Evolutionary conservation across 2,888 invertebrate genomes (phyloP).

Genomic region (Exocentrus adspersus): DNA sequence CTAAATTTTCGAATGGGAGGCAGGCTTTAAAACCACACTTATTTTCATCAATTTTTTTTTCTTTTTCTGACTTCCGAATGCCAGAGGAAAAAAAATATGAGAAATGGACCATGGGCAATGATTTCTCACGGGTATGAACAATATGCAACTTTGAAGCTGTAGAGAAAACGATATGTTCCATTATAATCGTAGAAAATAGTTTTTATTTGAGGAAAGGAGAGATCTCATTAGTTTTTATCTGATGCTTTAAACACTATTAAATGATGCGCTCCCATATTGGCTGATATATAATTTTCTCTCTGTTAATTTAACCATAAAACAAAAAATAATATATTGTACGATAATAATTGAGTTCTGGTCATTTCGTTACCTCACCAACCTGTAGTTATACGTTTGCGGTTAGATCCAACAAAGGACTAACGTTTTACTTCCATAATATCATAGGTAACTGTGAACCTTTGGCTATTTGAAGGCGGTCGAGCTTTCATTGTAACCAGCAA

Average conservation of each 20-base stretch:
- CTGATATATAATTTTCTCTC: constrained; percentile 37
- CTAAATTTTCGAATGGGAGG: too few relatives aligned
- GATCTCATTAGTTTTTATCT: not conserved
- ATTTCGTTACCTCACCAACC: constrained; percentile 42
- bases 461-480: constrained; percentile 48
- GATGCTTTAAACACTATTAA: constrained; percentile 25
- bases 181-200: too few relatives aligned
- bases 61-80: too few relatives aligned
- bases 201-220: too few relatives aligned
- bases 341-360: constrained; percentile 41
- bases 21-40: too few relatives aligned
- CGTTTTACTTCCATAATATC: constrained; percentile 35
- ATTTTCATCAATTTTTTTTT: too few relatives aligned
- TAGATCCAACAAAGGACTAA: constrained; percentile 35
- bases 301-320: constrained; percentile 34
- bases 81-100: too few relatives aligned
- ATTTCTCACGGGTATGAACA: too few relatives aligned
- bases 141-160: too few relatives aligned
- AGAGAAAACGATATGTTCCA: too few relatives aligned
- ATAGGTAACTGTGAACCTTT: constrained; percentile 42
- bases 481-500: constrained; percentile 52
- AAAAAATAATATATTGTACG: constrained; percentile 25
- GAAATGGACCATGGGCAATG: too few relatives aligned
- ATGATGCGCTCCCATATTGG: constrained; percentile 23
- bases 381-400: constrained; percentile 46